phyloP scores from a whole-genome alignment of 2,888 invertebrate genomes.

The Adelognathus sp. region DNA sequence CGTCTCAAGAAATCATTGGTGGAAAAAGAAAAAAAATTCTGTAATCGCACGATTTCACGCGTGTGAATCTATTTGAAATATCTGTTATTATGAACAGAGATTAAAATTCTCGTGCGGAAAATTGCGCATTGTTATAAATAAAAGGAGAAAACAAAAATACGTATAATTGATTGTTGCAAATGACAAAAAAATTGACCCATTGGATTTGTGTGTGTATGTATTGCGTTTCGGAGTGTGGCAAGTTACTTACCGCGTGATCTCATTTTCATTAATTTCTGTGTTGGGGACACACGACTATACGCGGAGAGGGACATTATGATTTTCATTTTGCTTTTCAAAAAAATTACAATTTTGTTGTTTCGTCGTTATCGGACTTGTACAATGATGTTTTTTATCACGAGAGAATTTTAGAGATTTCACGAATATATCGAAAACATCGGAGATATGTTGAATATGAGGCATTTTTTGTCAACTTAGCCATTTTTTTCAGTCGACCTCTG shows the following conservation, averaged over 20 bases:
- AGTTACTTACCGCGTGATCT: background rate
- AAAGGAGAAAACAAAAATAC: too few species aligned
- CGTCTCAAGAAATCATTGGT: slow-evolving; percentile 15
- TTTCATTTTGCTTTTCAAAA: too few species aligned
- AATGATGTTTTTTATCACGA: too few species aligned
- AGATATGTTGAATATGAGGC: too few species aligned
- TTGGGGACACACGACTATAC: too few species aligned
- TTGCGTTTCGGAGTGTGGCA: background rate
- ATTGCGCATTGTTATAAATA: background rate
- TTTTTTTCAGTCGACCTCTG: too few species aligned
- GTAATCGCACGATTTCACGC: background rate
- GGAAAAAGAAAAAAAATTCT: background rate
- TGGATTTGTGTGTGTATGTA: background rate
- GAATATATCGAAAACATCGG: background rate
- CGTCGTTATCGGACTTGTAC: too few species aligned
- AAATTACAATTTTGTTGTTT: too few species aligned
- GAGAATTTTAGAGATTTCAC: background rate
- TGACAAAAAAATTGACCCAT: background rate
- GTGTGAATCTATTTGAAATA: slow-evolving; percentile 1
- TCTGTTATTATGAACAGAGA: background rate
- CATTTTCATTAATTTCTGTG: background rate
- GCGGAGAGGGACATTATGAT: too few species aligned
- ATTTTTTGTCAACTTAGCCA: too few species aligned
- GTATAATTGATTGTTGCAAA: too few species aligned
- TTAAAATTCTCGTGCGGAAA: background rate